These are phyloP conservation scores for Sebastes oblongus DNA, from an alignment of 2,797 vertebrate species.

Conservation along the genomic window DNA sequence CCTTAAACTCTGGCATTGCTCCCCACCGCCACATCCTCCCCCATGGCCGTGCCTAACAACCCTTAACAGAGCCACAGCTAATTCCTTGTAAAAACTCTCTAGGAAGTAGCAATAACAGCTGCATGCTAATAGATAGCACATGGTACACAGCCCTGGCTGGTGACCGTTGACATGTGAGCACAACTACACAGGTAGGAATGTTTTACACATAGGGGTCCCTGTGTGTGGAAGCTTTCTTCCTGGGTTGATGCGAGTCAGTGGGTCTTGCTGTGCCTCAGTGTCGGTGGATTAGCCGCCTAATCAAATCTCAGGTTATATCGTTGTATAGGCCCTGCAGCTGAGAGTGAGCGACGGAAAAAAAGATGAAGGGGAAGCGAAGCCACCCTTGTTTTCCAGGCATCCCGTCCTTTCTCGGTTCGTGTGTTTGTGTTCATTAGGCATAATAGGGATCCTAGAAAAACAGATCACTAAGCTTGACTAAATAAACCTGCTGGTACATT, in stretches of 20 bases:
- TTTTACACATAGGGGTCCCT: slow-evolving; percentile 16
- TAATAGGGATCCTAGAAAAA: slow-evolving; percentile 78
- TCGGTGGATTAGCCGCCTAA: slow-evolving; percentile 49
- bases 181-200: slow-evolving; percentile 46
- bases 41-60: slow-evolving; percentile 48
- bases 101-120: slow-evolving; percentile 70
- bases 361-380: slow-evolving; percentile 47
- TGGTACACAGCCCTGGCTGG: slow-evolving; percentile 57
- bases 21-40: slow-evolving; percentile 20
- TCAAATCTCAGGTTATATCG: slow-evolving; percentile 46
- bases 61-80: slow-evolving; percentile 62
- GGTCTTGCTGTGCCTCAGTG: slow-evolving; percentile 42
- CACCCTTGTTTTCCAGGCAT: slow-evolving; percentile 67
- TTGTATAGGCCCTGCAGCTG: slow-evolving; percentile 22
- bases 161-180: slow-evolving; percentile 54
- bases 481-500: slow-evolving; percentile 78
- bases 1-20: slow-evolving; percentile 48
- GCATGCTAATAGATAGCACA: slow-evolving; percentile 74
- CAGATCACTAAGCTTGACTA: slow-evolving; percentile 77
- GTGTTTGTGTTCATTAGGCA: slow-evolving; percentile 77
- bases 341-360: slow-evolving; percentile 16
- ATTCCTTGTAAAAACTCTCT: slow-evolving; percentile 73
- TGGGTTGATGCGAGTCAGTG: slow-evolving; percentile 26
- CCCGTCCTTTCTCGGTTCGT: slow-evolving; percentile 34
- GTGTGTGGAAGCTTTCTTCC: slow-evolving; percentile 23